Percentiles rank a stretch among this genome's conserved stretches.
phyloP scores from a whole-genome alignment of 2,113 vertebrate genomes.

The Talpa occidentalis region DNA sequence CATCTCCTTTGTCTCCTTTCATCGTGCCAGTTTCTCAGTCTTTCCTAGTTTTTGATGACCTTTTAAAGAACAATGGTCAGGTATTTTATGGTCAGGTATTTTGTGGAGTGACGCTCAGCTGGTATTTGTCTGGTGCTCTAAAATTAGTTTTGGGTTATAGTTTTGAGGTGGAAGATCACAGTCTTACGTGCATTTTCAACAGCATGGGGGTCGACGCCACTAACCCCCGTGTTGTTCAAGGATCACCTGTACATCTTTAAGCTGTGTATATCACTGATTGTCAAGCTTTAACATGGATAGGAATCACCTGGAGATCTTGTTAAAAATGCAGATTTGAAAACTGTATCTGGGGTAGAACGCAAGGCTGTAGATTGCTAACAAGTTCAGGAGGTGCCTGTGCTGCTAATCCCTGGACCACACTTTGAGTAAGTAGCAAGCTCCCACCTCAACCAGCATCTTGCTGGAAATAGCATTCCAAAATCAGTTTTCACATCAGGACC shows the following conservation, averaged over 20 bases:
- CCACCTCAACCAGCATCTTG: neutral
- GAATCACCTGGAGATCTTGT: neutral
- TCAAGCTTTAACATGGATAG: neutral
- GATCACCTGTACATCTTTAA: neutral
- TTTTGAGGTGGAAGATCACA: too few species aligned
- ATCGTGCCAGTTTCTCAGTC: too few species aligned
- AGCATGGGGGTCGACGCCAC: too few species aligned
- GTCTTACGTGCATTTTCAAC: too few species aligned
- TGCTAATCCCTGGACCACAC: neutral
- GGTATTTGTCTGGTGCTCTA: too few species aligned
- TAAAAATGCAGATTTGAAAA: constrained; percentile 33
- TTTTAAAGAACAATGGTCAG: too few species aligned
- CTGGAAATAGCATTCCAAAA: neutral
- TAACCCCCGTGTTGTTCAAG: too few species aligned
- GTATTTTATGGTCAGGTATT: too few species aligned
- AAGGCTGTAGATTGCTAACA: neutral
- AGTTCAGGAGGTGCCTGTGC: neutral
- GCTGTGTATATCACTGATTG: neutral
- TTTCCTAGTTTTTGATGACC: too few species aligned
- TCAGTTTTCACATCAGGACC: neutral
- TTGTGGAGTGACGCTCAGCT: too few species aligned
- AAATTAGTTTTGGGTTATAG: too few species aligned
- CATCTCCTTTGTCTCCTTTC: too few species aligned
- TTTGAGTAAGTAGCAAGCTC: neutral
- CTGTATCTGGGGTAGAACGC: neutral